Percentiles rank a stretch among this genome's conserved stretches.
phyloP scores from a whole-genome alignment of 2,888 invertebrate species.

The Tolmerus cingulatus region DNA sequence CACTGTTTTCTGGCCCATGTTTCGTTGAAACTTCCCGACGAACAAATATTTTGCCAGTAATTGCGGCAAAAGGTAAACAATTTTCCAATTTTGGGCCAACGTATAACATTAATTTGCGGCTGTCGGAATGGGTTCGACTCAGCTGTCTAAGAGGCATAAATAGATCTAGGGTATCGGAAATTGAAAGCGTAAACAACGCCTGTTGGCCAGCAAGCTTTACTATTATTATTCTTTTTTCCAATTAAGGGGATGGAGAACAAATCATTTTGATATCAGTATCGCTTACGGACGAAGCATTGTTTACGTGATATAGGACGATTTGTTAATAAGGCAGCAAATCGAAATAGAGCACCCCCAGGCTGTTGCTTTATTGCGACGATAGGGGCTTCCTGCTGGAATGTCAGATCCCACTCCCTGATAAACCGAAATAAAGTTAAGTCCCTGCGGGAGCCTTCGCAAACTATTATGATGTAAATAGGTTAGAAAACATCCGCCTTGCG shows the following conservation, averaged over 20 bases:
- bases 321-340: not conserved
- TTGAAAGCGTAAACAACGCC: not conserved
- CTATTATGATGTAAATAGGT: not conserved
- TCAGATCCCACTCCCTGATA: not conserved
- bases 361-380: not conserved
- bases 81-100: not conserved
- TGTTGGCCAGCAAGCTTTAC: not conserved
- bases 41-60: not conserved
- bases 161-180: not conserved
- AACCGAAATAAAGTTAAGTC: not conserved
- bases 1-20: not conserved
- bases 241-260: not conserved
- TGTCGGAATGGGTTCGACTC: not conserved
- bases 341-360: not conserved
- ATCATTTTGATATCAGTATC: not conserved
- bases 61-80: not conserved
- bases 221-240: not conserved
- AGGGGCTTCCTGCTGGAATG: not conserved
- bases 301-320: not conserved
- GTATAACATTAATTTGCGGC: not conserved
- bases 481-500: not conserved
- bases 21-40: not conserved
- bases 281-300: not conserved
- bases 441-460: not conserved
- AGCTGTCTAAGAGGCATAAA: not conserved